Conservation (phyloP, 2,113 vertebrate species). For the Mionectes macconnelli region DNA sequence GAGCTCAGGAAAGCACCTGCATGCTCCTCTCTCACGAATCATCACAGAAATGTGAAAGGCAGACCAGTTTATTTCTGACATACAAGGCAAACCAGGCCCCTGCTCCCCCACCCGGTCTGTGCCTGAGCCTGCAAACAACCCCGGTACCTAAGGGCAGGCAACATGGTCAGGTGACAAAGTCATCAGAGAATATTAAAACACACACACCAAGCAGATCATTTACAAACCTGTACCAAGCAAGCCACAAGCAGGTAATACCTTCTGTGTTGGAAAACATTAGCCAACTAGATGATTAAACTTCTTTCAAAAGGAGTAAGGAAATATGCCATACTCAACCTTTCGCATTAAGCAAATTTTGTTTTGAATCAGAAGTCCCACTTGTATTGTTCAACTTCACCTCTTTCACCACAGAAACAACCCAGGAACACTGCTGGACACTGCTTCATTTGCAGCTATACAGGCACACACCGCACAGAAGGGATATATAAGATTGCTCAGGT, state of each 20-base stretch:
- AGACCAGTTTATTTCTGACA: not conserved
- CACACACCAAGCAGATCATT: not conserved
- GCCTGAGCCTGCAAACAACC: not conserved
- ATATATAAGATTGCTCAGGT: fast-evolving
- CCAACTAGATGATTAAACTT: not conserved
- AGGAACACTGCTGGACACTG: not conserved
- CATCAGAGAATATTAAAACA: not conserved
- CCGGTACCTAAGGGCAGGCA: not conserved
- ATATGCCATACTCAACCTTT: not conserved
- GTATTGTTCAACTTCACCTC: not conserved
- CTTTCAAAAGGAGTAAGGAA: not conserved
- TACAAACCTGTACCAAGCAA: not conserved
- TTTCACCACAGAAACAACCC: not conserved
- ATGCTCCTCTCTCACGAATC: not conserved
- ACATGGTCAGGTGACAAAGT: not conserved
- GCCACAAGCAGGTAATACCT: not conserved
- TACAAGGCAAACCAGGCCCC: not conserved
- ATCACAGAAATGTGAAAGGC: not conserved
- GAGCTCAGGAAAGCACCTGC: not conserved
- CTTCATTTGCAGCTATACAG: not conserved
- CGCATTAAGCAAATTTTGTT: not conserved
- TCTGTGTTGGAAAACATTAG: not conserved
- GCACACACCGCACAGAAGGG: not conserved
- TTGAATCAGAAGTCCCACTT: not conserved
- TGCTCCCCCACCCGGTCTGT: not conserved